phyloP scores from a whole-genome alignment of 1,140 invertebrate species.

The Cecropterus lyciades region DNA sequence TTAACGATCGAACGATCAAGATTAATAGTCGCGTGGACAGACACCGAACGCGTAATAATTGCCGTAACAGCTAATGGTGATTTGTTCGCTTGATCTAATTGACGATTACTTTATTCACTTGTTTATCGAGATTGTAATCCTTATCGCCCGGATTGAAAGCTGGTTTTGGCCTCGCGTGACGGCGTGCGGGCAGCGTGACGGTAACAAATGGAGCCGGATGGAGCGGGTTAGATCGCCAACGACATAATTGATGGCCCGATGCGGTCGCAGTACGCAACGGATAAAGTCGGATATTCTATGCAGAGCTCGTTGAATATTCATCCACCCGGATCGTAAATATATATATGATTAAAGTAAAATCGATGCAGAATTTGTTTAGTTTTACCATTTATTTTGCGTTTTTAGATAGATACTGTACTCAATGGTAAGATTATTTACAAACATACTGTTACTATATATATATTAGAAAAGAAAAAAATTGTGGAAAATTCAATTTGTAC shows the following conservation, averaged over 20 bases:
- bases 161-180: constrained; percentile 21
- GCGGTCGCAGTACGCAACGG: constrained; percentile 6
- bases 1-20: background rate
- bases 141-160: constrained; percentile 20
- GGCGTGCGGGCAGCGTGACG: constrained; percentile 8
- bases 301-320: constrained; percentile 14
- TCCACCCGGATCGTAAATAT: background rate
- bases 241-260: constrained; percentile 31
- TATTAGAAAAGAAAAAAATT: background rate
- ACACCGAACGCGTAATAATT: background rate
- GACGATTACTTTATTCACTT: constrained; percentile 9
- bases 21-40: background rate
- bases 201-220: constrained; percentile 24
- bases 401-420: no score
- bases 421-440: no score
- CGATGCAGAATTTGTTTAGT: background rate
- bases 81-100: constrained; percentile 12
- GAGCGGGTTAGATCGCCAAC: constrained; percentile 25
- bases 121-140: constrained; percentile 12
- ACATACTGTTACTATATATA: no score
- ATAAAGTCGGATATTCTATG: constrained; percentile 21
- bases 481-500: constrained; percentile 1
- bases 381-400: no score
- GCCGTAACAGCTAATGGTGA: constrained; percentile 6
- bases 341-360: background rate